Evolutionary conservation across 2,113 vertebrate species (phyloP).

Genomic region (Lucifuga dentata): DNA sequence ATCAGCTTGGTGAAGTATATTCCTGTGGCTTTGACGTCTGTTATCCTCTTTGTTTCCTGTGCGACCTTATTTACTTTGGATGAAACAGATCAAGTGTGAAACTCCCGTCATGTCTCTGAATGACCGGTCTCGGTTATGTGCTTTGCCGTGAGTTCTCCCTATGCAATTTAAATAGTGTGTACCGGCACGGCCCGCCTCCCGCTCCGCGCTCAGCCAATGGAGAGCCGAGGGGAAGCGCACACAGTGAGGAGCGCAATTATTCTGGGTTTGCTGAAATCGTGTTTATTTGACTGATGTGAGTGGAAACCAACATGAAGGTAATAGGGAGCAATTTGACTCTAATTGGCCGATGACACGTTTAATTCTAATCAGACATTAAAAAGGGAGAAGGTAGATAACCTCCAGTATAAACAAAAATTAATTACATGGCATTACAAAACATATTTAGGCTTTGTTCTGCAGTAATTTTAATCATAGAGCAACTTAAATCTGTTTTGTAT

Average conservation of each 20-base stretch:
- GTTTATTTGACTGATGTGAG: constrained; percentile 1
- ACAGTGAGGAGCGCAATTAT: background rate
- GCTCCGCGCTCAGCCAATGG: constrained; percentile 49
- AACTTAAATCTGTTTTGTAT: no score
- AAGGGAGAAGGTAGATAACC: no score
- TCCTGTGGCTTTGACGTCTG: constrained; percentile 56
- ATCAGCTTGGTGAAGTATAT: constrained; percentile 56
- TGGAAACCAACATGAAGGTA: constrained; percentile 2
- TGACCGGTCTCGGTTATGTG: constrained; percentile 70
- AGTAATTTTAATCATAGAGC: no score
- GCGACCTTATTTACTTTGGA: constrained; percentile 23
- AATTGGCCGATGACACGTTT: constrained; percentile 12
- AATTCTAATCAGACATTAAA: background rate
- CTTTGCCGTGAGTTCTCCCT: constrained; percentile 53
- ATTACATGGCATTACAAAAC: background rate
- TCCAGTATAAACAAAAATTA: no score
- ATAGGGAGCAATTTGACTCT: background rate
- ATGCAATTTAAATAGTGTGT: constrained; percentile 77
- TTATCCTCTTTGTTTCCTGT: constrained; percentile 35
- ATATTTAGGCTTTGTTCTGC: background rate
- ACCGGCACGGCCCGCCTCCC: constrained; percentile 64
- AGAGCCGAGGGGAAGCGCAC: constrained; percentile 21
- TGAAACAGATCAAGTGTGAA: constrained; percentile 13
- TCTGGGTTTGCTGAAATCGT: background rate
- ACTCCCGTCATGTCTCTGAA: constrained; percentile 33